These are phyloP conservation scores for Hemibagrus guttatus DNA, from an alignment of 2,797 vertebrate genomes.

Conservation along the genomic window DNA sequence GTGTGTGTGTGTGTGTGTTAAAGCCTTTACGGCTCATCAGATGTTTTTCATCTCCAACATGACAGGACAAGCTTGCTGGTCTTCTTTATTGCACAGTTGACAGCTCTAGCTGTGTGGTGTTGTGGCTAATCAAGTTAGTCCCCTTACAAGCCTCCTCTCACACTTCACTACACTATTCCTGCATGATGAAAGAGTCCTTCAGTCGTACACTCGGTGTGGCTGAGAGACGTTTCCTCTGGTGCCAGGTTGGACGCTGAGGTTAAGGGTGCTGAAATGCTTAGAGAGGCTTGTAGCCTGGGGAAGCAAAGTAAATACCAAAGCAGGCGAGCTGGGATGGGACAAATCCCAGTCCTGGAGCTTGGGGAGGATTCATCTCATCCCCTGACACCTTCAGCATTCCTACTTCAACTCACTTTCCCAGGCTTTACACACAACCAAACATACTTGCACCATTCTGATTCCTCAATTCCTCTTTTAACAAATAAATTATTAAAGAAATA, in stretches of 20 bases:
- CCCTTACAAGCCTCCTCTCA: not conserved
- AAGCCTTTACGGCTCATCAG: not conserved
- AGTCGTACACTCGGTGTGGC: not conserved
- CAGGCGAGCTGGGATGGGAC: not conserved
- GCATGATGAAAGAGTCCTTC: not conserved
- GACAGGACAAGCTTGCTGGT: constrained; percentile 28
- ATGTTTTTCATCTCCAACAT: constrained; percentile 33
- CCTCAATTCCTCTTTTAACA: too few species aligned
- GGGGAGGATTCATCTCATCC: constrained; percentile 5
- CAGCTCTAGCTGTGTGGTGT: not conserved
- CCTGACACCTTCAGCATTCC: constrained; percentile 6
- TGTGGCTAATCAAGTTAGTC: not conserved
- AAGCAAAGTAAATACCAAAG: constrained; percentile 34
- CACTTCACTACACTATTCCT: not conserved
- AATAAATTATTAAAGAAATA: too few species aligned
- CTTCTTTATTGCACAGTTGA: not conserved
- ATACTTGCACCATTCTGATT: not conserved
- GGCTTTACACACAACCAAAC: constrained; percentile 17
- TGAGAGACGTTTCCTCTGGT: not conserved
- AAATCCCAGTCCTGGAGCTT: not conserved
- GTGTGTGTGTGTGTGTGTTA: not conserved
- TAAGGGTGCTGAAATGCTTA: constrained; percentile 24
- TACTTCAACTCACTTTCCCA: constrained; percentile 8
- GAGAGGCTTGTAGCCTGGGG: constrained; percentile 20
- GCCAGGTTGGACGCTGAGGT: constrained; percentile 22